A percentile compares a stretch with the other conserved stretches of the same genome.
Evolutionary conservation across 1,140 invertebrate species (phyloP).

Genomic region (Psix sp.): DNA sequence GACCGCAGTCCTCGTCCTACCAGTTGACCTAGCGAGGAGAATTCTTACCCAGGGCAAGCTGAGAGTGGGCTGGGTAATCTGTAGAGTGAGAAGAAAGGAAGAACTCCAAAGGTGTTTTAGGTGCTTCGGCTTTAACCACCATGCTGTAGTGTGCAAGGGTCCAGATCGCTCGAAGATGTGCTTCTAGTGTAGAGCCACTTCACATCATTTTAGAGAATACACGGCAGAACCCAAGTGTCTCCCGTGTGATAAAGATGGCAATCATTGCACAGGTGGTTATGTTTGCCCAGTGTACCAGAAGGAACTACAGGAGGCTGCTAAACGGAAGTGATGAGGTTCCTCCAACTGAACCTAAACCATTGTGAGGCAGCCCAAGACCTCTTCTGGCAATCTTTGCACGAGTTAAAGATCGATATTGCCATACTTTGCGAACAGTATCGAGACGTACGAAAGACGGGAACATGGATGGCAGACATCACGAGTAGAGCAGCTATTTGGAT

Average conservation of each 20-base stretch:
- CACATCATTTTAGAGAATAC: background rate
- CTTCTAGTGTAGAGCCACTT: background rate
- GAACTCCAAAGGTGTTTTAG: background rate
- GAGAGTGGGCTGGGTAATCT: background rate
- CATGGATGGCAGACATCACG: background rate
- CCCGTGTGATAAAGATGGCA: background rate
- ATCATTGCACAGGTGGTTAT: background rate
- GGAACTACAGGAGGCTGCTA: background rate
- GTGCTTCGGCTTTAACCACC: no score
- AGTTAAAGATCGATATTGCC: background rate
- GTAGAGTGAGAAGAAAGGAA: background rate
- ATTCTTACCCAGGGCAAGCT: no score
- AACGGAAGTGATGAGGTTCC: background rate
- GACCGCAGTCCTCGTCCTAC: no score
- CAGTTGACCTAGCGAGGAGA: no score
- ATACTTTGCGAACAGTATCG: constrained; percentile 2
- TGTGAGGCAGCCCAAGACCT: constrained; percentile 4
- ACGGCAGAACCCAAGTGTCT: no score
- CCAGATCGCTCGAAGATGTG: no score
- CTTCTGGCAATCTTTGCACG: background rate
- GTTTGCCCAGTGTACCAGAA: background rate
- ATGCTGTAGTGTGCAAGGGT: no score
- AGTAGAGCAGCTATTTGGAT: constrained; percentile 1
- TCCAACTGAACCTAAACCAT: constrained; percentile 5
- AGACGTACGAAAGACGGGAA: background rate